phyloP scores from a whole-genome alignment of 1,140 invertebrate genomes.

The Diploscapter pachys region DNA sequence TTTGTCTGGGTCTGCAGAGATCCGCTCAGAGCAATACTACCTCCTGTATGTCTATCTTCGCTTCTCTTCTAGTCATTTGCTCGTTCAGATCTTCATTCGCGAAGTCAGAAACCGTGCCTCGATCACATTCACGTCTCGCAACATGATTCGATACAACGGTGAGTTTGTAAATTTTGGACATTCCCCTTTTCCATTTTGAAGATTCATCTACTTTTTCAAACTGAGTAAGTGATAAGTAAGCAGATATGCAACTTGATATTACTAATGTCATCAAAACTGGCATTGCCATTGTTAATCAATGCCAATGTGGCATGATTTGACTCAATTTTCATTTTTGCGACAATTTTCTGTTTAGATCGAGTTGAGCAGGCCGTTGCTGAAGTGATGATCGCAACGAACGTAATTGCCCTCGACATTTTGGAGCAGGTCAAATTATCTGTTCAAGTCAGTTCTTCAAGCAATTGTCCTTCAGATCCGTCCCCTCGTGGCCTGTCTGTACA shows the following conservation, averaged over 20 bases:
- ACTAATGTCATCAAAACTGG: too few relatives aligned
- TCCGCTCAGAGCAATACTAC: constrained; percentile 12
- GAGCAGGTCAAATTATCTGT: not conserved
- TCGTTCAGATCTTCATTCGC: constrained; percentile 21
- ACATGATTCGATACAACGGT: constrained; percentile 36
- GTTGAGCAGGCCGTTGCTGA: constrained; percentile 34
- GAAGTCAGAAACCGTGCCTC: constrained; percentile 33
- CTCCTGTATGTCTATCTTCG: constrained; percentile 11
- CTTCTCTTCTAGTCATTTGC: not conserved
- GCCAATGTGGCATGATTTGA: too few relatives aligned
- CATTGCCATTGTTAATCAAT: too few relatives aligned
- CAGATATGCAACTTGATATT: too few relatives aligned
- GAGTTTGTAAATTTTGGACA: constrained; percentile 3
- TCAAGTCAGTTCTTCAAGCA: constrained; percentile 1
- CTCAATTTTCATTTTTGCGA: constrained; percentile 9
- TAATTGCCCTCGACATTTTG: constrained; percentile 15
- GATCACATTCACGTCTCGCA: constrained; percentile 33
- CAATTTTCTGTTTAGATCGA: constrained; percentile 23
- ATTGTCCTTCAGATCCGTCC: constrained; percentile 29
- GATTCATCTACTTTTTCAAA: too few relatives aligned
- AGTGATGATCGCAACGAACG: constrained; percentile 25
- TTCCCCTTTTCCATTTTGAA: not conserved
- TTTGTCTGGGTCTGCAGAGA: constrained; percentile 19
- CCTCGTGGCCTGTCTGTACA: constrained; percentile 27
- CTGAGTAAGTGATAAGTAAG: too few relatives aligned